Conservation (phyloP, 1,140 invertebrate species). For the Mylabris phalerata region DNA sequence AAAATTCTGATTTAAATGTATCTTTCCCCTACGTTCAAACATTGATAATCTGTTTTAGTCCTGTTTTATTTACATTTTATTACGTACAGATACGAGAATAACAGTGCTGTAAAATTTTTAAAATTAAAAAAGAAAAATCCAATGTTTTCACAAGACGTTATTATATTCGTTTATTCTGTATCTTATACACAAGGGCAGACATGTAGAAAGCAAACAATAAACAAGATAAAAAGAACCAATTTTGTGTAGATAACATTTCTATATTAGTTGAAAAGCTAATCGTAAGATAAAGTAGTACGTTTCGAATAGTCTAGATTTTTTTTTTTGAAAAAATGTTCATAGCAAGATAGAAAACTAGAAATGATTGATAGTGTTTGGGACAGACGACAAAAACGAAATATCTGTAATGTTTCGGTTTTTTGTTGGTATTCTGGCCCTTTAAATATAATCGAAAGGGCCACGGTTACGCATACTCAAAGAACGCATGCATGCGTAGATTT, state of each 20-base stretch:
- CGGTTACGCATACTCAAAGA: conserved; percentile 21
- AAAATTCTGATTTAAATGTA: no score
- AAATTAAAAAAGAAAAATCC: neutral
- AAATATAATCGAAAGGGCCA: neutral
- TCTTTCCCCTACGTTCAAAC: no score
- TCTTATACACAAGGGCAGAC: conserved; percentile 3
- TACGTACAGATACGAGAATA: no score
- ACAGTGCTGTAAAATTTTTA: no score
- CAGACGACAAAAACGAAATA: no score
- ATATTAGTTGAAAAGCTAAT: neutral
- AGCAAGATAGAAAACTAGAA: no score
- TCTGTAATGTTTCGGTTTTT: neutral
- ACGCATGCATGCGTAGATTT: conserved; percentile 26
- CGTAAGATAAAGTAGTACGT: no score
- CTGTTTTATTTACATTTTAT: no score
- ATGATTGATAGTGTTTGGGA: no score
- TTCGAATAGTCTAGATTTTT: neutral
- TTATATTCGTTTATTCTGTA: neutral
- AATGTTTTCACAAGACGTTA: conserved; percentile 6
- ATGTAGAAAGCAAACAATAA: conserved; percentile 4
- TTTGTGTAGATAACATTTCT: conserved; percentile 1
- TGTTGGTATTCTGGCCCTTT: neutral
- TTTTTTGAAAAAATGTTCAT: no score
- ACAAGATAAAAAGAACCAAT: conserved; percentile 10
- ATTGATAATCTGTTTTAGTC: no score